Conservation (phyloP, 2,113 vertebrate species). For the Acrocephalus arundinaceus region DNA sequence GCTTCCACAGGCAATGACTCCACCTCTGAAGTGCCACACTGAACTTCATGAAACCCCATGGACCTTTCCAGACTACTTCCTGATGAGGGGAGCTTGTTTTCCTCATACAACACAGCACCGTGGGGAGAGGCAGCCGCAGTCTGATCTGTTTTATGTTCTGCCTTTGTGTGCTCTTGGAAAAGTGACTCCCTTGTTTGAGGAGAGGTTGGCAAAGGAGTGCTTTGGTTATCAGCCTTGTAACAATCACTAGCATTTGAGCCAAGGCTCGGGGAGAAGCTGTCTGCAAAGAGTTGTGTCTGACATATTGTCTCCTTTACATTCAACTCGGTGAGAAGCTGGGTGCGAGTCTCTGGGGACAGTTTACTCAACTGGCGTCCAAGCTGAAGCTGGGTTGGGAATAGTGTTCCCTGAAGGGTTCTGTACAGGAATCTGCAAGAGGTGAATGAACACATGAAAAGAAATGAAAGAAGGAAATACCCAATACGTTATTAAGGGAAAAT, state of each 20-base stretch:
- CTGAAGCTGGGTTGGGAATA: constrained; percentile 89
- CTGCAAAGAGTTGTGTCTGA: background rate
- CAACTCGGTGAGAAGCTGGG: constrained; percentile 65
- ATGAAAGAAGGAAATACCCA: background rate
- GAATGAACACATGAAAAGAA: background rate
- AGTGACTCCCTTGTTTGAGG: background rate
- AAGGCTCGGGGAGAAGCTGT: constrained; percentile 9
- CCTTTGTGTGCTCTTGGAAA: constrained; percentile 2
- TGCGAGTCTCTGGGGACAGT: constrained; percentile 63
- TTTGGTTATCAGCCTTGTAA: background rate
- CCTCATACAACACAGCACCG: background rate
- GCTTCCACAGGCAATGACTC: constrained; percentile 14
- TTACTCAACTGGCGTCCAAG: constrained; percentile 86
- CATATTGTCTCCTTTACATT: background rate
- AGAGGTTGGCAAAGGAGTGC: background rate
- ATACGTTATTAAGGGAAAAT: background rate
- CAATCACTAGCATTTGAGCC: background rate
- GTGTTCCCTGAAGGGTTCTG: constrained; percentile 87
- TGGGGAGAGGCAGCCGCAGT: background rate
- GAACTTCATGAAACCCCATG: constrained; percentile 46
- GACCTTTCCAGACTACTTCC: constrained; percentile 39
- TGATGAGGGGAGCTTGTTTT: background rate
- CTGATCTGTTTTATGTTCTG: background rate
- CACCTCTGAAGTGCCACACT: background rate
- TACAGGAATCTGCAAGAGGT: constrained; percentile 84